These are phyloP conservation scores for Pseudomyrmex dendroicus DNA, from an alignment of 1,140 invertebrate genomes.

Conservation along the genomic window DNA sequence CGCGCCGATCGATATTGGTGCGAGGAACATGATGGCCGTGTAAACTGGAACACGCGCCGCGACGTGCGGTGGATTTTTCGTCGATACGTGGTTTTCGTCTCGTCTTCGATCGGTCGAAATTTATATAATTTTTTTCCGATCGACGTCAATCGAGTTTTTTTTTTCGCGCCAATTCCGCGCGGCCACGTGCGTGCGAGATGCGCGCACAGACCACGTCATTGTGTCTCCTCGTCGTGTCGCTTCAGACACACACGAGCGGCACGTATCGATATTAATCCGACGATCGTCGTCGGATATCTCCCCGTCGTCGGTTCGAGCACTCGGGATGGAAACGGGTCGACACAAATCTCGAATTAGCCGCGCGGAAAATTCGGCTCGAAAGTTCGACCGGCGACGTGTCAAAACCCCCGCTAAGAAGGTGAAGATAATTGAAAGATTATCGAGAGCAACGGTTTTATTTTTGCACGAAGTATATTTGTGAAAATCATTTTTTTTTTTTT, in stretches of 20 bases:
- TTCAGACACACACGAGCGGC: background rate
- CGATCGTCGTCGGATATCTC: background rate
- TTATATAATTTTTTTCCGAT: background rate
- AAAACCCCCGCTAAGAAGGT: no score
- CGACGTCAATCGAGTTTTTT: background rate
- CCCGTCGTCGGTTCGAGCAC: background rate
- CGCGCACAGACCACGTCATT: conserved; percentile 35
- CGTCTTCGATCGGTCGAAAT: background rate
- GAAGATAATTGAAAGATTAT: no score
- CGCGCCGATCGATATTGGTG: background rate
- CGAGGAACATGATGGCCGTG: no score
- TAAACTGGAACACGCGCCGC: background rate
- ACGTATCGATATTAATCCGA: background rate
- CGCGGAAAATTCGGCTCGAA: no score
- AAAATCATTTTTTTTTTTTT: no score
- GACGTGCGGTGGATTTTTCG: no score
- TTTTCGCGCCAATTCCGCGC: conserved; percentile 69
- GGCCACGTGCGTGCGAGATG: conserved; percentile 61
- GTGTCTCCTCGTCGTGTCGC: background rate
- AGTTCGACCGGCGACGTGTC: no score
- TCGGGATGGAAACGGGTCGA: background rate
- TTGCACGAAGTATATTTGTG: no score
- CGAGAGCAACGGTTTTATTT: no score
- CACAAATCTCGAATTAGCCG: background rate
- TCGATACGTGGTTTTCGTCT: background rate